Conservation (phyloP, 23 tunicate genomes). For the Botrylloides violaceus region DNA sequence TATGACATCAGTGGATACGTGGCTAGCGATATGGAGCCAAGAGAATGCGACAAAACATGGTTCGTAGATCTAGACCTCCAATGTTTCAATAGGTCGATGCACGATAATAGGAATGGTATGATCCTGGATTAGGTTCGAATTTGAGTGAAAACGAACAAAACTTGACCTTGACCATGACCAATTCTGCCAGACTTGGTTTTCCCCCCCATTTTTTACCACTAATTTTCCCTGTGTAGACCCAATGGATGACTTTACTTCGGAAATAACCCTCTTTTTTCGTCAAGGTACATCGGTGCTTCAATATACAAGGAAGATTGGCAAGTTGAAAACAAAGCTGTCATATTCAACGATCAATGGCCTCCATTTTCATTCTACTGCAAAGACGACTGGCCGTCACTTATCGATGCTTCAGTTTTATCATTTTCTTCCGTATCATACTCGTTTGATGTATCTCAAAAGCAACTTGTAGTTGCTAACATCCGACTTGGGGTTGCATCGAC, state of each 20-base stretch:
- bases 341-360: not conserved
- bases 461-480: not conserved
- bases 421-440: not conserved
- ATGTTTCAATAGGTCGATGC: no score
- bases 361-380: not conserved
- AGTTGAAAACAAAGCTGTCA: not conserved
- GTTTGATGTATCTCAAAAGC: constrained; percentile 21
- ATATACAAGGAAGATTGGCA: not conserved
- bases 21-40: not conserved
- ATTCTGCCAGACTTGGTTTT: no score
- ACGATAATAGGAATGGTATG: no score
- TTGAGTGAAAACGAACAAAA: no score
- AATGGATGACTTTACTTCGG: no score
- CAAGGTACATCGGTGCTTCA: not conserved
- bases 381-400: not conserved
- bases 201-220: no score
- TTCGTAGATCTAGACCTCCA: not conserved
- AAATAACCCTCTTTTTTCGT: not conserved
- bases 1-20: constrained; percentile 3
- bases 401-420: not conserved
- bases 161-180: no score
- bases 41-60: not conserved
- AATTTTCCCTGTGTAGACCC: no score
- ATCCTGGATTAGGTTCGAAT: no score
- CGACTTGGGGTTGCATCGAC: constrained; percentile 13